phyloP scores from a whole-genome alignment of 37 sponge, comb jelly and placozoan genomes.

The Hexactinellida sp. region DNA sequence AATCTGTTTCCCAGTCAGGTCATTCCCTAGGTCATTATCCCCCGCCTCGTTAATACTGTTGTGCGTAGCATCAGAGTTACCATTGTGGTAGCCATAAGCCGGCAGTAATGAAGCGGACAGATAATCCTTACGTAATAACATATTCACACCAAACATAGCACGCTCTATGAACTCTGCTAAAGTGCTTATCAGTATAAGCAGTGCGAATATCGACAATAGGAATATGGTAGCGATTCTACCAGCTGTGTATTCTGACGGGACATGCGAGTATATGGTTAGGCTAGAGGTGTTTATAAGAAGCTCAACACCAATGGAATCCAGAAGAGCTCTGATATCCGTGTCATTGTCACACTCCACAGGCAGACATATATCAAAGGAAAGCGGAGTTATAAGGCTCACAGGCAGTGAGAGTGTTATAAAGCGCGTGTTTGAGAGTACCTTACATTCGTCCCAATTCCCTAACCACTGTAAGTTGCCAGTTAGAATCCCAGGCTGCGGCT shows the following conservation, averaged over 20 bases:
- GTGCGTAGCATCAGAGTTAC: not conserved
- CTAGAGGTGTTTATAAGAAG: not conserved
- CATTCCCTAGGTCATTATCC: not conserved
- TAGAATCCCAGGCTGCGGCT: slow-evolving; percentile 32
- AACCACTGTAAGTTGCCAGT: slow-evolving; percentile 22
- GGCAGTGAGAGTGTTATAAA: slow-evolving; percentile 13
- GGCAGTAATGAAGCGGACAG: not conserved
- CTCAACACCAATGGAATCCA: not conserved
- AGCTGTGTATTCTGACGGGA: not conserved
- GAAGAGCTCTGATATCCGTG: not conserved
- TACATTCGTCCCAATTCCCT: slow-evolving; percentile 55
- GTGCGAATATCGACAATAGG: not conserved
- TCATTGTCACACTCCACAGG: not conserved
- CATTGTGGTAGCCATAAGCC: not conserved
- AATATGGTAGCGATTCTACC: not conserved
- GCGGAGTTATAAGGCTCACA: not conserved
- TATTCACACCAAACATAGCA: not conserved
- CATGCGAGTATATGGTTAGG: not conserved
- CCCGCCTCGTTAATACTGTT: not conserved
- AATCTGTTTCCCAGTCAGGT: not conserved
- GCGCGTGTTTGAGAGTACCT: slow-evolving; percentile 7
- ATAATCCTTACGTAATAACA: not conserved
- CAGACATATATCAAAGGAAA: not conserved
- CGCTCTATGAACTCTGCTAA: not conserved
- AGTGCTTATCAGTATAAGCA: slow-evolving; percentile 2